Evolutionary conservation across 2,888 invertebrate genomes (phyloP), one percentile per base, ranked within the genome.

Genomic region (Idaea aversata): DNA sequence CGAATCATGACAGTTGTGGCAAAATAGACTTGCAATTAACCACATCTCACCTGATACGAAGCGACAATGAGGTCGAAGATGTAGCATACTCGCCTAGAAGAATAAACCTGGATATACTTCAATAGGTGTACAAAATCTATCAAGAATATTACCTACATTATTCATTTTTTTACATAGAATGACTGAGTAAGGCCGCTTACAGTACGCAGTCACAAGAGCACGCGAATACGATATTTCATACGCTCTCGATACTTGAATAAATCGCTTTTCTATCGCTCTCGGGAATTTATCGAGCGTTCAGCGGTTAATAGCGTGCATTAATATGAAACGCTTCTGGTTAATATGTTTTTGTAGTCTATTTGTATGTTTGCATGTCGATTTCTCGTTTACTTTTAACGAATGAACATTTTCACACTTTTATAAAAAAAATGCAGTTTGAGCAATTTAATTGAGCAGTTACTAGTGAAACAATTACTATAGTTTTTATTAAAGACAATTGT

Each of bases 271-370:
- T 83, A 86, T 87, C 83, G 86, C 85, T 65, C 79, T 72, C 79
- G 81, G 78, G 72, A 81, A 76, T 86, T 85, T 83, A 85, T 84
- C 78, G 84, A 77, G 77, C 82, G 82, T 77, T 77, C 77, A 68
- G 70, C 72, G 76, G 78, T 81, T 88, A 88, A 89, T 88, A 86
- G 87, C 79, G 65, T 75, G 78, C 84, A 88, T 88, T 88, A 87
- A 87, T 88, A 88, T 84, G 77, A 83, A 78, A 77, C 81, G 79
- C 77, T 72, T 75, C 67, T 77, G 75, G 65, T 70, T 73, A 68
- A 62, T 74, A 74, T 72, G 71, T 47, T 66, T 67, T 68, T 68
- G 63, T 74, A 77, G 72, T 77, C 74, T 73, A 70, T 73, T 70
- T 67, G 60, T 65, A 35, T 64, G 61, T 47, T 62, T 34, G 62